These are phyloP conservation scores for Bos javanicus DNA, from an alignment of 2,113 vertebrate genomes.

Conservation along the genomic window DNA sequence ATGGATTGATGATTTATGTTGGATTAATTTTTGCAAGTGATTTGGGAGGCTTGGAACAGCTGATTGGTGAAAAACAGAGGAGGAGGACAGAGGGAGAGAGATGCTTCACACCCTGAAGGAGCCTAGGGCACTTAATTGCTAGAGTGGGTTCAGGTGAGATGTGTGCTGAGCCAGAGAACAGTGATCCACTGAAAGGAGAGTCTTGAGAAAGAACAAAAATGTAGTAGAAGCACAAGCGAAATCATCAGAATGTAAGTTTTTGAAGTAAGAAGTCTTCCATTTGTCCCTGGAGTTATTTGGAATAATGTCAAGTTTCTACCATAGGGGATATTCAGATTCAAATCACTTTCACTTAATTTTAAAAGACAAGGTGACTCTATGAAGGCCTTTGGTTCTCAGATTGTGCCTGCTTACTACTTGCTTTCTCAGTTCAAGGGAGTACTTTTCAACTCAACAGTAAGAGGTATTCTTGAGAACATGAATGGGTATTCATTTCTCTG, in stretches of 20 bases:
- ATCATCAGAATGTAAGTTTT: background rate
- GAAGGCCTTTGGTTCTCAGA: background rate
- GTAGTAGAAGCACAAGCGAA: background rate
- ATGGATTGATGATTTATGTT: background rate
- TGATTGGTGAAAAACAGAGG: background rate
- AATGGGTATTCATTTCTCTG: background rate
- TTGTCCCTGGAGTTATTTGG: background rate
- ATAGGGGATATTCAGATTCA: background rate
- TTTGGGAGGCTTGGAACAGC: background rate
- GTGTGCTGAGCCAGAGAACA: background rate
- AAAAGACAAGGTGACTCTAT: background rate
- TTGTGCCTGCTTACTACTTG: background rate
- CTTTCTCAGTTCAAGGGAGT: background rate
- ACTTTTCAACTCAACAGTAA: background rate
- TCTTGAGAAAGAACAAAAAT: background rate
- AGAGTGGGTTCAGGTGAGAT: background rate
- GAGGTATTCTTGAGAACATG: background rate
- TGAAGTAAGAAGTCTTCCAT: background rate
- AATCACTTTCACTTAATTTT: background rate
- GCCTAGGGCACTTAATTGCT: accelerated
- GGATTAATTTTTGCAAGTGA: background rate
- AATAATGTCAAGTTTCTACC: background rate
- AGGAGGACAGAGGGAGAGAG: background rate
- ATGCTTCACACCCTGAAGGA: background rate
- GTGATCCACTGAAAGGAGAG: background rate